Evolutionary conservation across 2,888 invertebrate genomes (phyloP).

Genomic region (Amphipyra berbera): DNA sequence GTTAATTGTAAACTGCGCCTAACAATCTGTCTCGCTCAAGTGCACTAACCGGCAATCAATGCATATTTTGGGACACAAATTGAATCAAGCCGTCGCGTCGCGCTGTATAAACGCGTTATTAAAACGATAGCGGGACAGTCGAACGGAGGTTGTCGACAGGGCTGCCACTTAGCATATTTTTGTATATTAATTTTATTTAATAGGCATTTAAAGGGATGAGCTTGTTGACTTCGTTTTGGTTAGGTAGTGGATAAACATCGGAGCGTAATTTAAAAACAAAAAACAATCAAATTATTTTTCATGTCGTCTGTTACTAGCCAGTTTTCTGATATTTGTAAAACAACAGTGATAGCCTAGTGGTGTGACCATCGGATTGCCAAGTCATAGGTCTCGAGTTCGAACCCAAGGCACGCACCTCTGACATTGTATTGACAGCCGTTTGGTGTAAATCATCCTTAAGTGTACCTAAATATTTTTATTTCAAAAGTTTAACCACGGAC

Average conservation of each 20-base stretch:
- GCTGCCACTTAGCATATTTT: conserved; percentile 4
- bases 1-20: not conserved
- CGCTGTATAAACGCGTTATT: not conserved
- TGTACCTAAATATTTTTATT: too few relatives aligned
- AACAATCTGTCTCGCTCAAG: conserved; percentile 5
- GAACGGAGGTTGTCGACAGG: not conserved
- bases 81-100: not conserved
- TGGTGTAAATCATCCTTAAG: too few relatives aligned
- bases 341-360: too few relatives aligned
- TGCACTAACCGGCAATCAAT: conserved; percentile 4
- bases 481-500: too few relatives aligned
- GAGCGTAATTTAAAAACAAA: too few relatives aligned
- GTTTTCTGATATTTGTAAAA: too few relatives aligned
- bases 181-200: conserved; percentile 8
- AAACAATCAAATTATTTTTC: too few relatives aligned
- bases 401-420: too few relatives aligned
- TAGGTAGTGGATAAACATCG: not conserved
- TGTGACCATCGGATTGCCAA: too few relatives aligned
- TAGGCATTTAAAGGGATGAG: not conserved
- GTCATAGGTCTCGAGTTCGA: too few relatives aligned
- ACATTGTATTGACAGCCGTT: too few relatives aligned
- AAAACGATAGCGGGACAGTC: not conserved
- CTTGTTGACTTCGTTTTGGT: not conserved
- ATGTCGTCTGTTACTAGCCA: too few relatives aligned
- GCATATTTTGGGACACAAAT: conserved; percentile 7